Conservation (phyloP, 2,888 invertebrate species). For the Apantesis nais region DNA sequence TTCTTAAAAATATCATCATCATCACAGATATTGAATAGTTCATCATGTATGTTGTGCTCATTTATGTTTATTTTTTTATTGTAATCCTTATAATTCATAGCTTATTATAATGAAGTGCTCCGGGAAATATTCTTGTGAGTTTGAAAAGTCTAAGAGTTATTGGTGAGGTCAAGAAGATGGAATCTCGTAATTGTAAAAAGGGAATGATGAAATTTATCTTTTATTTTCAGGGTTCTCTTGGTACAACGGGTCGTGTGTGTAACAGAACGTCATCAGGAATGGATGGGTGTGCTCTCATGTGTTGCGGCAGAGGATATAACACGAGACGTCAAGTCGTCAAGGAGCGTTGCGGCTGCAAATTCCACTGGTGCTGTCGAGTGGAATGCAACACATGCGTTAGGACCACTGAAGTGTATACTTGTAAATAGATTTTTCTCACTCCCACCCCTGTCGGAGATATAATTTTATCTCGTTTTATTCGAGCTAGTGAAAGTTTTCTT, state of each 20-base stretch:
- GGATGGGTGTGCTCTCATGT: conserved; percentile 95
- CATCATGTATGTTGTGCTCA: too few species aligned
- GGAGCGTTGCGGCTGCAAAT: conserved; percentile 97
- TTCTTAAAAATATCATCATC: too few species aligned
- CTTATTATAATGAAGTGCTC: too few species aligned
- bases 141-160: too few species aligned
- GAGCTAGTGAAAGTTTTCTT: background rate
- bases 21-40: too few species aligned
- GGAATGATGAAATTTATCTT: background rate
- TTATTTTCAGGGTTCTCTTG: conserved; percentile 74
- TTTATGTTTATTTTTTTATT: too few species aligned
- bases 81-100: too few species aligned
- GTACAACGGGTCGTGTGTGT: conserved; percentile 90
- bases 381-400: conserved; percentile 95
- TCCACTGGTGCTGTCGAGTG: conserved; percentile 98
- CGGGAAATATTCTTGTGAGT: too few species aligned
- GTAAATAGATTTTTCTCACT: conserved; percentile 87
- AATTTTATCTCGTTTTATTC: conserved; percentile 2
- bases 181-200: background rate
- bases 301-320: conserved; percentile 97
- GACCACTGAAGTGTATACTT: conserved; percentile 92
- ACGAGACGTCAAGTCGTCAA: conserved; percentile 91
- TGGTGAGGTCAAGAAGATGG: too few species aligned
- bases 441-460: background rate
- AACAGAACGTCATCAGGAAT: conserved; percentile 91